Percentiles rank a stretch among this genome's conserved stretches.
phyloP scores from a whole-genome alignment of 2,888 invertebrate species.

The Hartigia nigra region DNA sequence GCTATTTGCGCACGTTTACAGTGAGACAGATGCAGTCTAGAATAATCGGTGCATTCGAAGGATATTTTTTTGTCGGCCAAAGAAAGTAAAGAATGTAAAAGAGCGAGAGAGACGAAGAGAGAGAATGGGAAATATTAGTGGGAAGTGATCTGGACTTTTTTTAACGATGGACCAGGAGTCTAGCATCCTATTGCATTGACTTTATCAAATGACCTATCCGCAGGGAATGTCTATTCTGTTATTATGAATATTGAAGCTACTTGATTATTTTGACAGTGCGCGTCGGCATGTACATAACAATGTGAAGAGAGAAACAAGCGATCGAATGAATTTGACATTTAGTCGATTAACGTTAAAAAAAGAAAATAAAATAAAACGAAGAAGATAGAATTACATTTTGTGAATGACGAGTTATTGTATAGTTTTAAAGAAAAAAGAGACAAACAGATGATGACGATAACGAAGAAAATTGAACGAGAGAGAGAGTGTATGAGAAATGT shows the following conservation, averaged over 20 bases:
- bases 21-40: neutral
- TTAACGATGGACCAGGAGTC: neutral
- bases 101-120: neutral
- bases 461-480: neutral
- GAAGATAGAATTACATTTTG: too few relatives aligned
- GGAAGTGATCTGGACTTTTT: neutral
- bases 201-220: neutral
- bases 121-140: neutral
- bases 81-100: neutral
- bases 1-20: neutral
- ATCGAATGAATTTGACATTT: constrained; percentile 30
- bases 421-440: neutral
- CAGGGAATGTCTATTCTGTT: neutral
- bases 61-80: neutral
- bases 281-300: constrained; percentile 35
- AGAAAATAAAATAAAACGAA: neutral
- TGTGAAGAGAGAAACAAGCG: constrained; percentile 14
- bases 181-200: neutral
- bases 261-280: constrained; percentile 25
- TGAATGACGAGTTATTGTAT: neutral
- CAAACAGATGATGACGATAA: too few relatives aligned
- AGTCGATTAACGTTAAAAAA: constrained; percentile 9
- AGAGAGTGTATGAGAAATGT: neutral
- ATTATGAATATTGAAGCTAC: constrained; percentile 12
- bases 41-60: neutral